phyloP scores from a whole-genome alignment of 2,797 vertebrate genomes.

The Crenichthys baileyi region DNA sequence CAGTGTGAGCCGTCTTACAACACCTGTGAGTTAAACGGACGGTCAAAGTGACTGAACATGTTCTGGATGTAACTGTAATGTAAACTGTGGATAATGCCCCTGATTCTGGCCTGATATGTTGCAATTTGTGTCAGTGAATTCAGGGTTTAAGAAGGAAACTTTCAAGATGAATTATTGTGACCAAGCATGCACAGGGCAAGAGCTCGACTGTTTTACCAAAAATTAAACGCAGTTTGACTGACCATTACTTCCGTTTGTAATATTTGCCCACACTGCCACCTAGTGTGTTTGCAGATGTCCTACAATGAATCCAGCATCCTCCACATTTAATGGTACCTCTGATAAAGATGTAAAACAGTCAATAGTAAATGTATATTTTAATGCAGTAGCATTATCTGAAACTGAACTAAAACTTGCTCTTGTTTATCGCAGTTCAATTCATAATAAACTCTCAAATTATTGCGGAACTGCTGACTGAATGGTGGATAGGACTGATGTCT shows the following conservation, averaged over 20 bases:
- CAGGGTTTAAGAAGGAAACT: neutral
- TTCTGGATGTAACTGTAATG: too few relatives aligned
- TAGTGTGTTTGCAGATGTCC: neutral
- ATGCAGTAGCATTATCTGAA: too few relatives aligned
- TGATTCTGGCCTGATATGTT: neutral
- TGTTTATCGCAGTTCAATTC: neutral
- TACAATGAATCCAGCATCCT: neutral
- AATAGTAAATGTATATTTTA: too few relatives aligned
- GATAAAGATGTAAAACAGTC: too few relatives aligned
- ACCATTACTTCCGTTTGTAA: neutral
- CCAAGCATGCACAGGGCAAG: too few relatives aligned
- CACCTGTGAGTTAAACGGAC: constrained; percentile 67
- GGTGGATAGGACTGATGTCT: neutral
- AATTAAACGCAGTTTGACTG: too few relatives aligned
- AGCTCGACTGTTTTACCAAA: neutral
- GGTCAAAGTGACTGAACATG: neutral
- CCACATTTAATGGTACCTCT: neutral
- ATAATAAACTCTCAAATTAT: neutral
- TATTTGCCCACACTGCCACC: neutral
- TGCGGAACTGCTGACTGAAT: neutral
- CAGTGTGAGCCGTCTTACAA: constrained; percentile 93
- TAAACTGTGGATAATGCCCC: neutral
- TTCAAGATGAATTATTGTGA: neutral
- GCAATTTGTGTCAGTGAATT: neutral
- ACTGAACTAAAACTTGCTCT: neutral